Evolutionary conservation across 2,888 invertebrate genomes (phyloP).

Genomic region (Tigriopus californicus): DNA sequence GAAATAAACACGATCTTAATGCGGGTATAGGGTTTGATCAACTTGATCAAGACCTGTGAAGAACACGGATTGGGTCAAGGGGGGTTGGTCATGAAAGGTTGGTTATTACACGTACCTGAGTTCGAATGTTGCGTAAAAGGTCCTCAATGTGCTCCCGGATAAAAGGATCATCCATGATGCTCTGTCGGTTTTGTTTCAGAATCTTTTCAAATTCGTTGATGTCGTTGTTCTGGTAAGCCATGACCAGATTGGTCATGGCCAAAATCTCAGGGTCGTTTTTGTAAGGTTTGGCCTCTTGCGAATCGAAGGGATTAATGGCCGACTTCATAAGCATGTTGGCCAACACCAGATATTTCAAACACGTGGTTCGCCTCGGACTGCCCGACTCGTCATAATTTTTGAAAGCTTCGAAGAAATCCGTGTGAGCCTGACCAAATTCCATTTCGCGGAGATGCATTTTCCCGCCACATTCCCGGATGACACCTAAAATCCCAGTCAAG

Average conservation of each 20-base stretch:
- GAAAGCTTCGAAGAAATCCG: slow-evolving; percentile 97
- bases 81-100: not conserved
- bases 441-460: slow-evolving; percentile 98
- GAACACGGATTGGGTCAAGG: no score
- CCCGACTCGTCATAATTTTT: slow-evolving; percentile 99
- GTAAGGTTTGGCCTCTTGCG: slow-evolving; percentile 98
- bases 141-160: slow-evolving; percentile 98
- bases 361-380: slow-evolving; percentile 84
- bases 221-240: slow-evolving; percentile 91
- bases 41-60: slow-evolving; percentile 68
- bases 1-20: slow-evolving; percentile 97
- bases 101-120: no score
- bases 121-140: slow-evolving; percentile 79
- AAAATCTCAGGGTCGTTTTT: slow-evolving; percentile 98
- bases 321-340: slow-evolving; percentile 99
- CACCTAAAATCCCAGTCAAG: slow-evolving; percentile 7
- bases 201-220: slow-evolving; percentile 96
- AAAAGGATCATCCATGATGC: slow-evolving; percentile 98
- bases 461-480: slow-evolving; percentile 70
- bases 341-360: slow-evolving; percentile 88
- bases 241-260: slow-evolving; percentile 94
- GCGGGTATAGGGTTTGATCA: slow-evolving; percentile 92
- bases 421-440: slow-evolving; percentile 96
- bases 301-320: slow-evolving; percentile 97
- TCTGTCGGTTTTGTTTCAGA: slow-evolving; percentile 72